phyloP scores from a whole-genome alignment of 1,140 invertebrate species.

The Medauroidea extradentata region DNA sequence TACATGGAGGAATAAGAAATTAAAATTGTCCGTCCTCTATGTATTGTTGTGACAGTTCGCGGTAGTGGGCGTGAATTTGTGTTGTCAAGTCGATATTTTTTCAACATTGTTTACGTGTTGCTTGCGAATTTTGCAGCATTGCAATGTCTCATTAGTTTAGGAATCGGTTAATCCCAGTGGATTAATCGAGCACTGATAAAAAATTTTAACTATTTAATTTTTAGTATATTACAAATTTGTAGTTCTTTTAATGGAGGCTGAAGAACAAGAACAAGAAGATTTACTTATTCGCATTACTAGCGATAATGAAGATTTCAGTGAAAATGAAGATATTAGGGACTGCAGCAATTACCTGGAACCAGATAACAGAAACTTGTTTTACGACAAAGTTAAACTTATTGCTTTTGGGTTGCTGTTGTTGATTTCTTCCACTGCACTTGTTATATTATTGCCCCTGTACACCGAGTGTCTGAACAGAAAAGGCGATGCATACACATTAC shows the following conservation, averaged over 20 bases:
- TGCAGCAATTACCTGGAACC: background rate
- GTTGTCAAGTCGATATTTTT: too few relatives aligned
- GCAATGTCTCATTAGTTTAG: too few relatives aligned
- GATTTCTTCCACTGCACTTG: conserved; percentile 8
- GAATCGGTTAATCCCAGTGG: too few relatives aligned
- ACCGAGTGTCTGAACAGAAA: conserved; percentile 11
- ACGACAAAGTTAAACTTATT: conserved; percentile 12
- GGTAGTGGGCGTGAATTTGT: too few relatives aligned
- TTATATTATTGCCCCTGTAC: conserved; percentile 16
- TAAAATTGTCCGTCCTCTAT: too few relatives aligned
- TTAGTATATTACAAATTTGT: too few relatives aligned
- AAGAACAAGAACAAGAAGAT: conserved; percentile 13
- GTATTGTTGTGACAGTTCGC: too few relatives aligned
- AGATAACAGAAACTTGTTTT: conserved; percentile 3
- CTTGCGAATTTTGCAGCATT: too few relatives aligned
- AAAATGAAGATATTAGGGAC: conserved; percentile 8
- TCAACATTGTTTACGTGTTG: too few relatives aligned
- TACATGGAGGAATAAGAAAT: too few relatives aligned
- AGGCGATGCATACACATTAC: conserved; percentile 14
- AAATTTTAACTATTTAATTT: too few relatives aligned
- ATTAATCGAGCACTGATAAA: too few relatives aligned
- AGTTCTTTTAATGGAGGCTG: background rate
- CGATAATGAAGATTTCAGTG: conserved; percentile 10
- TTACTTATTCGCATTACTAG: conserved; percentile 8
- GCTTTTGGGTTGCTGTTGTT: conserved; percentile 1